A percentile compares a stretch with the other conserved stretches of the same genome.
These are phyloP conservation scores for Octodon degus DNA, from an alignment of 2,113 vertebrate genomes.

Conservation along the genomic window DNA sequence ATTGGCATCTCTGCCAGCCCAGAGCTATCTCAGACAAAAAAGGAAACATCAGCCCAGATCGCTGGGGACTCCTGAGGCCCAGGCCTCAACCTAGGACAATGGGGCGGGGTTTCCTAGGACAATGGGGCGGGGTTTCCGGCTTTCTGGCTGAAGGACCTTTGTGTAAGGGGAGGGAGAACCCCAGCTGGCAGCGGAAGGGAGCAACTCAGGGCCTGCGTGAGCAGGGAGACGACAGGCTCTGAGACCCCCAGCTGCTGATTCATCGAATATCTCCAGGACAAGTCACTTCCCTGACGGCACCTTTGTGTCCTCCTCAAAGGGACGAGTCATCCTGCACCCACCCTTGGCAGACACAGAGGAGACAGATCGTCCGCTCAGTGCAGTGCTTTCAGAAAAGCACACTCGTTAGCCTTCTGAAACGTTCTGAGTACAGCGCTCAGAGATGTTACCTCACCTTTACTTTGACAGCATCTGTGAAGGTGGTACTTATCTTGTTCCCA, in stretches of 20 bases:
- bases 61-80: slow-evolving; percentile 30
- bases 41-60: slow-evolving; percentile 40
- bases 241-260: background rate
- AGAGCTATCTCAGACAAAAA: slow-evolving; percentile 53
- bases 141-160: background rate
- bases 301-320: background rate
- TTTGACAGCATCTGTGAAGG: background rate
- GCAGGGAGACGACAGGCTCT: background rate
- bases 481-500: background rate
- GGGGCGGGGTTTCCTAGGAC: slow-evolving; percentile 32
- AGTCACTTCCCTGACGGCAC: slow-evolving; percentile 39
- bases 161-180: background rate
- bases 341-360: background rate
- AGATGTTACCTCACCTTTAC: background rate
- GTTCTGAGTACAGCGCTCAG: fast-evolving
- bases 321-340: background rate
- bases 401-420: background rate
- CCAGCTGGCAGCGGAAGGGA: background rate
- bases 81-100: slow-evolving; percentile 50
- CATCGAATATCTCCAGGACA: slow-evolving; percentile 1
- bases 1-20: slow-evolving; percentile 35
- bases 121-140: slow-evolving; percentile 65
- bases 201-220: background rate
- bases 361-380: background rate
- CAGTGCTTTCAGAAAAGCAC: background rate